These are phyloP conservation scores for Crenuchus spilurus DNA, from an alignment of 2,797 vertebrate genomes.

Conservation along the genomic window DNA sequence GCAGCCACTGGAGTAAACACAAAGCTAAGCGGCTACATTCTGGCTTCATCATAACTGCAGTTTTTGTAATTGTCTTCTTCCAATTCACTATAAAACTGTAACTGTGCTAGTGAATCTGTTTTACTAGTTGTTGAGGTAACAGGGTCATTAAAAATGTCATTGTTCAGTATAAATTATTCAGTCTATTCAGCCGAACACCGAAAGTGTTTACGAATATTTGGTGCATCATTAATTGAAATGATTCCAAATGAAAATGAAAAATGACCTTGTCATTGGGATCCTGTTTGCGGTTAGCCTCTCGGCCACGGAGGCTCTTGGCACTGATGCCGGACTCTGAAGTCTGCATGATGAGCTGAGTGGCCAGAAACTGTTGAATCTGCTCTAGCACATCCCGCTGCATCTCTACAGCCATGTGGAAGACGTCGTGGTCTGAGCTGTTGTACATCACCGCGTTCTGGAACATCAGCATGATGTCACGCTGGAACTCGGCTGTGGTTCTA, in stretches of 20 bases:
- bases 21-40: no score
- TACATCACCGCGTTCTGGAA: slow-evolving; percentile 93
- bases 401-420: slow-evolving; percentile 91
- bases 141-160: no score
- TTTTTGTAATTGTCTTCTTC: no score
- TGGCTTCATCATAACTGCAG: no score
- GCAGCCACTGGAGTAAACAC: no score
- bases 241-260: background rate
- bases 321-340: slow-evolving; percentile 90
- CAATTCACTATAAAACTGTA: no score
- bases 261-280: slow-evolving; percentile 95
- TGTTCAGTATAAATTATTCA: no score
- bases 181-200: no score
- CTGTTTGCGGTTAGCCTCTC: slow-evolving; percentile 92
- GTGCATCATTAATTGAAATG: no score
- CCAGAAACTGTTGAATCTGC: slow-evolving; percentile 92
- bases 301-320: slow-evolving; percentile 90
- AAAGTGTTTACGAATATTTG: no score
- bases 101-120: no score
- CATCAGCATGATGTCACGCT: slow-evolving; percentile 91
- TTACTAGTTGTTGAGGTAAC: no score
- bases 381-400: slow-evolving; percentile 90
- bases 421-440: slow-evolving; percentile 90
- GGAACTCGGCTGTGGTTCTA: slow-evolving; percentile 89
- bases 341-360: slow-evolving; percentile 91